Evolutionary conservation across 2,888 invertebrate species (phyloP), one percentile per base, ranked within the genome.

Genomic region (Emesis russula): DNA sequence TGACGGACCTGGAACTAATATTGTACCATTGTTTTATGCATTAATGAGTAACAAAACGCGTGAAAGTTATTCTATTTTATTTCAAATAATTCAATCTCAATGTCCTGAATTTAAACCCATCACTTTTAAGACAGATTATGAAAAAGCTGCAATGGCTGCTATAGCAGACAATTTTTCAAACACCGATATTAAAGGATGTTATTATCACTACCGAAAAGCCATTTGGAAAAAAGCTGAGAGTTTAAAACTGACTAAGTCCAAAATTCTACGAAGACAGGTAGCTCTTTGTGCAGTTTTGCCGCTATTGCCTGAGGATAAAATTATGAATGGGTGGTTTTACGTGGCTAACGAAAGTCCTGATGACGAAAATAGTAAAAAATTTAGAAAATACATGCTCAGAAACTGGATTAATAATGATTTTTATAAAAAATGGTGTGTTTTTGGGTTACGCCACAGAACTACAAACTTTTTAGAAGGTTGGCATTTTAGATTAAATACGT

Each of bases 351-450:
- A 88, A 18, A 38, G 74, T 38, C 68, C 58, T 53, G 81, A 88
- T 74, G 87, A 92, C 44, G 83, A 87, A 58, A 58, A 85, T n/a
- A 86, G 85, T 63, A 78, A 58, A 71, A 80, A 80, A 63, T 86
- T 82, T 82, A 87, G 84, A 77, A 68, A 70, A 66, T 85, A 86
- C 78, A 86, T 88, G 85, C 11, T 53, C 83, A 87, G 90, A 66
- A 76, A 85, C 73, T 85, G 85, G 81, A 31, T 85, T 41, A 84
- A 84, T 25, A 68, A 81, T 73, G 85, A 77, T 48, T 81, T 76
- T 63, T 66, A 77, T 25, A 53, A 81, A 74, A 68, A 33, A 73
- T 85, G 83, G 88, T 78, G 70, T 83, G 88, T 88, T 66, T 85
- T 80, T 66, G 85, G 83, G 41, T 44, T 33, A 53, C 74, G 84